Conservation (phyloP, 2,888 invertebrate species). For the Merodon equestris region DNA sequence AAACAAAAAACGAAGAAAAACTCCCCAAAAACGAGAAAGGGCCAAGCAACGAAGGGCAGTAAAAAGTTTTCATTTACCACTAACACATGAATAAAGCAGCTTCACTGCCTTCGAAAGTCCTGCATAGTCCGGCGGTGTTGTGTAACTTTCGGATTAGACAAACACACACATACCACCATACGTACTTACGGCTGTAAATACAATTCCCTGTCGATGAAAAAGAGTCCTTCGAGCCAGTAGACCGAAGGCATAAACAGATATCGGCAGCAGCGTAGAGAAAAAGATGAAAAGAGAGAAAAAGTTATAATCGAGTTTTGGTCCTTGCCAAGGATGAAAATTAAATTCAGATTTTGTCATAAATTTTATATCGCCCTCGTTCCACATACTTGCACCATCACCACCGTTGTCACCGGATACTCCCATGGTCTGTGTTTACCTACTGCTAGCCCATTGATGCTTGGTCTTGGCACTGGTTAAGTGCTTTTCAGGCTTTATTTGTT, state of each 20-base stretch:
- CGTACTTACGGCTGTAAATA: no score
- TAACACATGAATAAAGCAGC: background rate
- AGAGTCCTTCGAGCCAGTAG: no score
- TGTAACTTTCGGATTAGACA: background rate
- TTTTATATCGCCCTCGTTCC: conserved; percentile 54
- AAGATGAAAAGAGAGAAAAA: conserved; percentile 12
- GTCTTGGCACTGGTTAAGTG: conserved; percentile 16
- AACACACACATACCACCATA: background rate
- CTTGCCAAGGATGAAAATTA: conserved; percentile 61
- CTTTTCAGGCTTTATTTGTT: conserved; percentile 2
- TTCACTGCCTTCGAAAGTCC: no score
- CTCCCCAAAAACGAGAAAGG: no score
- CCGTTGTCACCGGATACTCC: conserved; percentile 15
- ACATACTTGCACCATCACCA: conserved; percentile 10
- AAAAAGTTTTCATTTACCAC: conserved; percentile 35
- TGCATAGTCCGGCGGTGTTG: no score
- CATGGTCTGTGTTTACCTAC: background rate
- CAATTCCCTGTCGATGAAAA: no score
- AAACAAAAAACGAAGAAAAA: conserved; percentile 19
- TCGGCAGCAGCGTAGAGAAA: background rate
- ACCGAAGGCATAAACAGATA: no score
- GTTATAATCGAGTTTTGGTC: conserved; percentile 64
- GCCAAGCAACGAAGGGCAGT: conserved; percentile 6
- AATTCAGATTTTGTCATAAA: conserved; percentile 66
- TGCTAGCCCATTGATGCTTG: background rate